phyloP scores from a whole-genome alignment of 2,113 vertebrate species.

The Eleginops maclovinus region DNA sequence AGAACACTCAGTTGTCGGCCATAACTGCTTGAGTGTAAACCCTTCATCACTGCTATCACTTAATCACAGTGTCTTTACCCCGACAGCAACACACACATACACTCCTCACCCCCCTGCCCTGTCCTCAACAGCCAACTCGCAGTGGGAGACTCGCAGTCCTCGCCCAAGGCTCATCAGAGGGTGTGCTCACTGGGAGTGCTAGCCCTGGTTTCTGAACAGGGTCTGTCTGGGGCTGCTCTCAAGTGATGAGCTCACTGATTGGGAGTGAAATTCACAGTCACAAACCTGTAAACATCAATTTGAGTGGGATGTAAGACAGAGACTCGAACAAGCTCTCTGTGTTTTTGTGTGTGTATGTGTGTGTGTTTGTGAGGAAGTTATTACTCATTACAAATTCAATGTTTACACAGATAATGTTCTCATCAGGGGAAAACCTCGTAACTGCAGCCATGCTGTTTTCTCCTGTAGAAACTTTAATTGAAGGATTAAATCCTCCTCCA shows the following conservation, averaged over 20 bases:
- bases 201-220: slow-evolving; percentile 49
- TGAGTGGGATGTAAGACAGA: slow-evolving; percentile 40
- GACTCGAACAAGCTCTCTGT: slow-evolving; percentile 17
- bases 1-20: slow-evolving; percentile 68
- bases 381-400: slow-evolving; percentile 54
- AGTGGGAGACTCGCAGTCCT: slow-evolving; percentile 63
- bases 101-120: slow-evolving; percentile 33
- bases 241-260: slow-evolving; percentile 81
- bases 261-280: slow-evolving; percentile 64
- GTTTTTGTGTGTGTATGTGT: background rate
- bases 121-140: slow-evolving; percentile 62
- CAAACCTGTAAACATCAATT: slow-evolving; percentile 75
- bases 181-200: slow-evolving; percentile 54
- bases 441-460: slow-evolving; percentile 13
- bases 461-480: slow-evolving; percentile 48
- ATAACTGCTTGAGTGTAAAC: slow-evolving; percentile 68
- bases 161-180: slow-evolving; percentile 77
- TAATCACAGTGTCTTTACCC: slow-evolving; percentile 78
- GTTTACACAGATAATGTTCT: slow-evolving; percentile 64
- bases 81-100: slow-evolving; percentile 25
- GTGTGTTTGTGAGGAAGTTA: slow-evolving; percentile 29
- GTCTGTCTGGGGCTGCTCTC: slow-evolving; percentile 65
- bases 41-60: slow-evolving; percentile 78
- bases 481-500: slow-evolving; percentile 43
- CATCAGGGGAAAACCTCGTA: slow-evolving; percentile 39